Evolutionary conservation across 1,140 invertebrate genomes (phyloP).

Genomic region (Psilanteris sp.): DNA sequence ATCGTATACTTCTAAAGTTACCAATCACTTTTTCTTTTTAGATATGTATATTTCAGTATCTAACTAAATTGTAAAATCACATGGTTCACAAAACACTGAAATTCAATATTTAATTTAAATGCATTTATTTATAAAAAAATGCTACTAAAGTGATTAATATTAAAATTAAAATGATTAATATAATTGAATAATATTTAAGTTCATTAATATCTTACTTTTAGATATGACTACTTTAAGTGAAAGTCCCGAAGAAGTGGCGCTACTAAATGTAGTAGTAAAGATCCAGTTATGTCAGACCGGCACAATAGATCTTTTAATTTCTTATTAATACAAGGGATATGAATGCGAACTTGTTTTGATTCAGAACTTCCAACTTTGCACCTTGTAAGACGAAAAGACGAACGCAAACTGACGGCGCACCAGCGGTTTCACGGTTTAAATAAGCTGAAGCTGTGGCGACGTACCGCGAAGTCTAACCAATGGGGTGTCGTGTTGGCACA

Average conservation of each 20-base stretch:
- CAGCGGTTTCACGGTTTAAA: slow-evolving; percentile 54
- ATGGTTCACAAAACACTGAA: too few species aligned
- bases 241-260: neutral
- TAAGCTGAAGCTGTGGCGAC: slow-evolving; percentile 47
- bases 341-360: slow-evolving; percentile 1
- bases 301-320: neutral
- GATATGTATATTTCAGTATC: neutral
- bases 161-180: too few species aligned
- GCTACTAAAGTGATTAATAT: too few species aligned
- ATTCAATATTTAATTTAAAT: too few species aligned
- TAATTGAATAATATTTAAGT: too few species aligned
- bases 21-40: neutral
- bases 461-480: slow-evolving; percentile 31
- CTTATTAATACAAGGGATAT: neutral
- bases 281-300: slow-evolving; percentile 39
- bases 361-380: slow-evolving; percentile 19
- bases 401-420: slow-evolving; percentile 52
- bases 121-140: too few species aligned
- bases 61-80: too few species aligned
- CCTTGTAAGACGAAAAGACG: slow-evolving; percentile 49
- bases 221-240: slow-evolving; percentile 1
- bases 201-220: slow-evolving; percentile 10
- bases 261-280: slow-evolving; percentile 31
- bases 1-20: neutral
- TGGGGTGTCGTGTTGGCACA: slow-evolving; percentile 44